A percentile compares a stretch with the other conserved stretches of the same genome.
These are phyloP conservation scores for Notarius quadriscutis DNA, from an alignment of 2,113 vertebrate genomes.

Conservation along the genomic window DNA sequence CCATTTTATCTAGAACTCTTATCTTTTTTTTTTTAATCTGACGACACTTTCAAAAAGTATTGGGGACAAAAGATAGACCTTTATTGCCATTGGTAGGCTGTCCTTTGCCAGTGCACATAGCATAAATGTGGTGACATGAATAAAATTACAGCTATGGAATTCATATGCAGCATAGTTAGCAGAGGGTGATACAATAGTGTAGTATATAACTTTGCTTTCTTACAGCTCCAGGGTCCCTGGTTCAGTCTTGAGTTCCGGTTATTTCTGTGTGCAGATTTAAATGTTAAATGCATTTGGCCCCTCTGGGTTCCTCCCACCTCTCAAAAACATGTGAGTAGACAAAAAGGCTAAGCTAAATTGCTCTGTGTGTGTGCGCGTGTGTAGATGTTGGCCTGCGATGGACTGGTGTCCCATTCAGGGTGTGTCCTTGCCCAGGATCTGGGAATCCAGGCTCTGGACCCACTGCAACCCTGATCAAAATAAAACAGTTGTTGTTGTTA, in stretches of 20 bases:
- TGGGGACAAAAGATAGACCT: neutral
- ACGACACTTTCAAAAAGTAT: neutral
- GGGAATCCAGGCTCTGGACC: neutral
- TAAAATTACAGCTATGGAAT: neutral
- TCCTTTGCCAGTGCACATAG: too few relatives aligned
- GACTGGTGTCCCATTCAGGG: neutral
- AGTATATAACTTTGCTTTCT: neutral
- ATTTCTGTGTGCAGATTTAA: neutral
- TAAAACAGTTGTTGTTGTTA: neutral
- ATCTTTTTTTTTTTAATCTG: neutral
- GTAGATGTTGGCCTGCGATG: neutral
- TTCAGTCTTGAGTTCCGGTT: neutral
- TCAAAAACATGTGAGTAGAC: neutral
- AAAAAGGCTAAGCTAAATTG: neutral
- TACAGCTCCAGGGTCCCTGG: neutral
- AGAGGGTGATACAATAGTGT: neutral
- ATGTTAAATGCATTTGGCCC: neutral
- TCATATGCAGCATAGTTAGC: neutral
- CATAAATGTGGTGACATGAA: neutral
- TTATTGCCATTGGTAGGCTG: too few relatives aligned
- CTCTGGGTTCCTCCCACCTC: neutral
- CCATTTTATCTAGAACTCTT: too few relatives aligned
- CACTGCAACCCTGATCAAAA: neutral
- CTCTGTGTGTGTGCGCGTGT: neutral
- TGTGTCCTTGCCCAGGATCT: neutral